Conservation (phyloP, 2,113 vertebrate species). For the Nycticebus coucang region DNA sequence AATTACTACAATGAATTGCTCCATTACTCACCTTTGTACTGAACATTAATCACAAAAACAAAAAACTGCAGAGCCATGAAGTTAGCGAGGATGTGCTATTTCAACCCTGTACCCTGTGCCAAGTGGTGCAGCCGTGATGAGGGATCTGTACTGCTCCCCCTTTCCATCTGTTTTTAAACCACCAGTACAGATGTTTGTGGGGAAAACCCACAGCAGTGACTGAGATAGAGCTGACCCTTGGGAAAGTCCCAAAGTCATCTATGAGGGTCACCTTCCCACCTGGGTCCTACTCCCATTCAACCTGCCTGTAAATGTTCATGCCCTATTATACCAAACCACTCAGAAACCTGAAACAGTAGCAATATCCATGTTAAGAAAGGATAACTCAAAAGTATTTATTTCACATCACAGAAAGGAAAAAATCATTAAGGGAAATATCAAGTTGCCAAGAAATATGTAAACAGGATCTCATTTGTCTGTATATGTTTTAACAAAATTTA, state of each 20-base stretch:
- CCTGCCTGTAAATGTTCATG: neutral
- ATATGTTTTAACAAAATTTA: neutral
- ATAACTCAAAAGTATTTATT: neutral
- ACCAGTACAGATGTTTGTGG: neutral
- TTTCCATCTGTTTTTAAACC: slow-evolving; percentile 38
- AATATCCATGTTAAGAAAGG: neutral
- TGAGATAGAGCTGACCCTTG: neutral
- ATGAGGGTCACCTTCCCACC: neutral
- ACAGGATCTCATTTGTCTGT: neutral
- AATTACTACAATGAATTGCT: slow-evolving; percentile 77
- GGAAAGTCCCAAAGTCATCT: neutral
- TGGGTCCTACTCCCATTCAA: neutral
- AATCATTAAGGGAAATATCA: slow-evolving; percentile 40
- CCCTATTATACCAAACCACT: neutral
- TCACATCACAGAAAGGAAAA: neutral
- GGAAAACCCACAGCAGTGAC: neutral
- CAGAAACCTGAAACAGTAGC: neutral
- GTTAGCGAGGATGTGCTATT: slow-evolving; percentile 48
- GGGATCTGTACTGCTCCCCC: neutral
- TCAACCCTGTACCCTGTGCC: slow-evolving; percentile 60
- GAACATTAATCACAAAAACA: slow-evolving; percentile 74
- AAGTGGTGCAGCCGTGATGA: neutral
- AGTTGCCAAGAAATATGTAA: neutral
- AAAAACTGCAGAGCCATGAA: slow-evolving; percentile 69
- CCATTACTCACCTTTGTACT: slow-evolving; percentile 78